Evolutionary conservation across 2,888 invertebrate genomes (phyloP).

Genomic region (Serripes groenlandicus): DNA sequence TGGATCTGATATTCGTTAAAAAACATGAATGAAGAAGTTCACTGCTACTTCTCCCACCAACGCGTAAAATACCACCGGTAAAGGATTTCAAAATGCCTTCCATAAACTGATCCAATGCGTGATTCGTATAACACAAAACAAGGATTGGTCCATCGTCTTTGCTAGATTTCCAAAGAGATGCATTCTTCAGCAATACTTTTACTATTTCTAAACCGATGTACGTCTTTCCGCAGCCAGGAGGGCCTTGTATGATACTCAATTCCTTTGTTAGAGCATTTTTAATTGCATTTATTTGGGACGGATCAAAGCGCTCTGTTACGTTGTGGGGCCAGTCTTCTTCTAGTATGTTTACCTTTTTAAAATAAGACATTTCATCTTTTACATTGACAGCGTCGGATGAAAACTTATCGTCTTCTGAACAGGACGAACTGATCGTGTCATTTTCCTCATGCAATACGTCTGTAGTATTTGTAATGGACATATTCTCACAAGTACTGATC

Average conservation of each 20-base stretch:
- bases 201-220: slow-evolving; percentile 92
- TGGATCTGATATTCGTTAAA: slow-evolving; percentile 47
- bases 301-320: slow-evolving; percentile 73
- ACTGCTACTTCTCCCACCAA: slow-evolving; percentile 80
- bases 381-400: too few species aligned
- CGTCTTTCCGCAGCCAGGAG: slow-evolving; percentile 96
- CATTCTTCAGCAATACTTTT: slow-evolving; percentile 87
- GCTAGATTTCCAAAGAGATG: slow-evolving; percentile 86
- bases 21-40: slow-evolving; percentile 66
- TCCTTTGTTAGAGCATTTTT: slow-evolving; percentile 80
- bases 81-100: slow-evolving; percentile 78
- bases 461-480: too few species aligned
- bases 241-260: slow-evolving; percentile 88
- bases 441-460: too few species aligned
- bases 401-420: background rate
- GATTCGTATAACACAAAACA: slow-evolving; percentile 85
- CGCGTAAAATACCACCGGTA: slow-evolving; percentile 75
- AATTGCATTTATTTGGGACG: slow-evolving; percentile 80
- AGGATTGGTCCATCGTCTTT: slow-evolving; percentile 73
- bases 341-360: background rate
- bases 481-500: too few species aligned
- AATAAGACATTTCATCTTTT: background rate
- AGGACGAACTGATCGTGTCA: too few species aligned
- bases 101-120: slow-evolving; percentile 85
- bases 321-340: background rate